Evolutionary conservation across 2,797 vertebrate species (phyloP), one percentile per base, ranked within the genome.

Genomic region (Chrosomus eos): DNA sequence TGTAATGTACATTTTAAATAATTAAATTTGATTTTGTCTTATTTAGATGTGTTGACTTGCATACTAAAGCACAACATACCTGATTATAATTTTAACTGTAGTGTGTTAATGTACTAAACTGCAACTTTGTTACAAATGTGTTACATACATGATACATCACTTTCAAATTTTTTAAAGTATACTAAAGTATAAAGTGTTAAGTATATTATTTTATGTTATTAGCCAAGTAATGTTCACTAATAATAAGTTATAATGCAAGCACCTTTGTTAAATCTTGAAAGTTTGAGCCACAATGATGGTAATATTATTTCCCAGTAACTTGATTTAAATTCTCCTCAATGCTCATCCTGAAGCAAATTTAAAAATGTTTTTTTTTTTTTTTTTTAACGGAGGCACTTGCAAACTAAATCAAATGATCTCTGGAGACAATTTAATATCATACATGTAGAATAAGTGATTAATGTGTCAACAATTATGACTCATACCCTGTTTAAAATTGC

Each of bases 341-440:
- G 45, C 74, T 76, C 23, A 76, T 58, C 33, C 33, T 26, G 23
- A 0, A 38, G 74, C 33, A n/a, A 53, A 31, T 33, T 11, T 28
- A 16, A 26, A n/a, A 28, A 4, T 51, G 19, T 1, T 36, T 58
- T 10, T 72, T 19, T 21, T 1, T 7, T 1, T 36, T 58, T 10
- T 72, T 19, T 21, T 1, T 7, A 74, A 74, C 0, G 9, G 21
- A 75, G 13, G 21, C 31, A 58, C 48, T 55, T 33, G 31, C 28
- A 16, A 23, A 36, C 21, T 8, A 60, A 75, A 60, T 76, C 53
- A 36, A 76, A 26, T 26, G 7, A 26, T 60, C 33, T 76, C 45
- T 33, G 0, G 33, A 60, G 53, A 76, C 74, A n/a, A 58, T 76
- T 76, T 60, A 60, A 38, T 76, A 76, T 38, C 23, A 38, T 76